phyloP scores from a whole-genome alignment of 2,797 vertebrate genomes.

The Salarias fasciatus region DNA sequence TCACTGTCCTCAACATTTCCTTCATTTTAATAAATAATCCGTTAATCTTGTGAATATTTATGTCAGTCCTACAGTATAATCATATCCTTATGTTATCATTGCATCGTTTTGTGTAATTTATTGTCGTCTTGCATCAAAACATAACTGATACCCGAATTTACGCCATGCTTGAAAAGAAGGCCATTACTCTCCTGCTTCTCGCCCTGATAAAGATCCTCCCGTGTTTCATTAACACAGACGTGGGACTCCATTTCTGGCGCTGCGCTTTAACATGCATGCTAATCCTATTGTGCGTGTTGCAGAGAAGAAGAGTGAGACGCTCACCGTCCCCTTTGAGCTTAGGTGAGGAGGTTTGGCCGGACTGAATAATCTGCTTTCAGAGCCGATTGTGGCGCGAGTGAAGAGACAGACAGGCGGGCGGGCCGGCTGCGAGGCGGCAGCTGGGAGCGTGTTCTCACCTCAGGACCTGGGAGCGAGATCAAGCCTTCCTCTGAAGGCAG shows the following conservation, averaged over 20 bases:
- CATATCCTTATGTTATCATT: neutral
- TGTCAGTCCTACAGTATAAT: too few relatives aligned
- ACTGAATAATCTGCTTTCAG: slow-evolving; percentile 63
- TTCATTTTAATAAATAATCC: slow-evolving; percentile 13
- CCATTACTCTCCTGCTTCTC: slow-evolving; percentile 35
- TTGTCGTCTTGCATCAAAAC: neutral
- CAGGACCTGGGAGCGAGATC: slow-evolving; percentile 20
- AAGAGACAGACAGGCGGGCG: slow-evolving; percentile 35
- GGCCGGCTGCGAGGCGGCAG: slow-evolving; percentile 23
- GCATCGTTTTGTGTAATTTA: slow-evolving; percentile 4
- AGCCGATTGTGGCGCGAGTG: slow-evolving; percentile 39
- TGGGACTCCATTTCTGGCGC: slow-evolving; percentile 12
- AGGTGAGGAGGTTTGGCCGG: slow-evolving; percentile 51
- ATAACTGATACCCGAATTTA: slow-evolving; percentile 10
- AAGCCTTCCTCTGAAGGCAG: slow-evolving; percentile 2
- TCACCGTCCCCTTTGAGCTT: slow-evolving; percentile 29
- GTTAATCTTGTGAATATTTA: neutral
- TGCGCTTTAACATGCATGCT: slow-evolving; percentile 58
- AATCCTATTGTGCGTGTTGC: slow-evolving; percentile 58
- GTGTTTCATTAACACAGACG: slow-evolving; percentile 48
- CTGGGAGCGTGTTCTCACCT: slow-evolving; percentile 44
- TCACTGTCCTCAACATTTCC: slow-evolving; percentile 21
- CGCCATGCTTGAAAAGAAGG: slow-evolving; percentile 9
- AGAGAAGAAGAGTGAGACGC: slow-evolving; percentile 6
- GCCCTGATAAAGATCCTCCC: slow-evolving; percentile 53